Evolutionary conservation across 2,888 invertebrate genomes (phyloP).

Genomic region (Lasioglossum lativentre): DNA sequence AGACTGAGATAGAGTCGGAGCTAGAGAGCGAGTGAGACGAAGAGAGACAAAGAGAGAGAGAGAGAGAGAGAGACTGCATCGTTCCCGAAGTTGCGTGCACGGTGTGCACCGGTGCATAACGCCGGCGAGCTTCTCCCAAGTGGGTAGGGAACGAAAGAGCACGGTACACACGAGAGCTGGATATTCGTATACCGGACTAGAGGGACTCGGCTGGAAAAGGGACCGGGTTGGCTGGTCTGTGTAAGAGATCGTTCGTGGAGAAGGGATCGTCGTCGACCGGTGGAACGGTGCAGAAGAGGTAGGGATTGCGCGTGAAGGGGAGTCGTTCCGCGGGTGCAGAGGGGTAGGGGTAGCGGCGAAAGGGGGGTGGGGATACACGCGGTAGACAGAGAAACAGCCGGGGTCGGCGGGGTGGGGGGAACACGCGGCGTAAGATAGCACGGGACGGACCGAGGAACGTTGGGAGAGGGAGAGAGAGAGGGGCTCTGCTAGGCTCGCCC

Average conservation of each 20-base stretch:
- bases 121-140: constrained; percentile 32
- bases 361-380: constrained; percentile 7
- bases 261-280: constrained; percentile 64
- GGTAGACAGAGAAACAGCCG: constrained; percentile 26
- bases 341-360: not conserved
- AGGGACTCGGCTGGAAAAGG: constrained; percentile 70
- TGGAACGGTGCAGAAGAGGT: constrained; percentile 40
- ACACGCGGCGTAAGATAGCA: not conserved
- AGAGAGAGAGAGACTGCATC: constrained; percentile 21
- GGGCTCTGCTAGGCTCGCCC: constrained; percentile 76
- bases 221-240: constrained; percentile 70
- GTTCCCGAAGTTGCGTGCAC: constrained; percentile 64
- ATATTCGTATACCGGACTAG: constrained; percentile 57
- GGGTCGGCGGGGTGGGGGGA: not conserved
- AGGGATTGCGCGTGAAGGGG: constrained; percentile 58
- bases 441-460: not conserved
- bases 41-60: not conserved
- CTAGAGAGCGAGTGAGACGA: not conserved
- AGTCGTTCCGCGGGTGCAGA: not conserved
- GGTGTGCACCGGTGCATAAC: constrained; percentile 69
- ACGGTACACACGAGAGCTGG: constrained; percentile 39
- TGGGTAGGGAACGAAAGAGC: constrained; percentile 38
- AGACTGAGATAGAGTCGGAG: not conserved
- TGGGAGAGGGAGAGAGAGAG: constrained; percentile 36
- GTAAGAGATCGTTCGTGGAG: constrained; percentile 71